phyloP scores from a whole-genome alignment of 2,797 vertebrate species.

The Tamandua tetradactyla region DNA sequence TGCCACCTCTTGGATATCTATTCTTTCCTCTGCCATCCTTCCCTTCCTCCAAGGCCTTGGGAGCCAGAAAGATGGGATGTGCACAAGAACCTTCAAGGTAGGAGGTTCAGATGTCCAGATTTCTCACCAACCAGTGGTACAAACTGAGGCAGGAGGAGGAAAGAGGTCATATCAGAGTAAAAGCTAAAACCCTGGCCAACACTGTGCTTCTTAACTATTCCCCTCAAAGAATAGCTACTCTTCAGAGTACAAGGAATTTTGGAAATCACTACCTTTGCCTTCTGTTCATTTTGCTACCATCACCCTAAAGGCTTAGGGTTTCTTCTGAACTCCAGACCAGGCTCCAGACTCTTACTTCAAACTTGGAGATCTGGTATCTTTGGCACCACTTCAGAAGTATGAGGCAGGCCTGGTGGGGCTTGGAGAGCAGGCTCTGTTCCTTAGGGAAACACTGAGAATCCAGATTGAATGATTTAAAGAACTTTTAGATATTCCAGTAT shows the following conservation, averaged over 20 bases:
- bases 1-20: neutral
- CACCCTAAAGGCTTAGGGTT: neutral
- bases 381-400: neutral
- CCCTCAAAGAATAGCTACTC: neutral
- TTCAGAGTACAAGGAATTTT: neutral
- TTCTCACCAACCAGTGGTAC: neutral
- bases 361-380: neutral
- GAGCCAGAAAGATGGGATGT: neutral
- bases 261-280: neutral
- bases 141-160: conserved; percentile 31
- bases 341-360: neutral
- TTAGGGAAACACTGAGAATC: conserved; percentile 3
- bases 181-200: neutral
- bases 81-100: neutral
- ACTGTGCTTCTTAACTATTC: neutral
- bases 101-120: neutral
- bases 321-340: conserved; percentile 9
- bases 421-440: neutral
- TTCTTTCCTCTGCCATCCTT: neutral
- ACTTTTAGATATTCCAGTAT: neutral
- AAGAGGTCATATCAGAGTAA: neutral
- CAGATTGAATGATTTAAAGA: neutral
- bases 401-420: neutral
- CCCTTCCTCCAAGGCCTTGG: neutral
- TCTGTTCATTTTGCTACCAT: neutral